Evolutionary conservation across 53 echinoderm and acorn worm species (phyloP).

Genomic region (Apostichopus leukothele): DNA sequence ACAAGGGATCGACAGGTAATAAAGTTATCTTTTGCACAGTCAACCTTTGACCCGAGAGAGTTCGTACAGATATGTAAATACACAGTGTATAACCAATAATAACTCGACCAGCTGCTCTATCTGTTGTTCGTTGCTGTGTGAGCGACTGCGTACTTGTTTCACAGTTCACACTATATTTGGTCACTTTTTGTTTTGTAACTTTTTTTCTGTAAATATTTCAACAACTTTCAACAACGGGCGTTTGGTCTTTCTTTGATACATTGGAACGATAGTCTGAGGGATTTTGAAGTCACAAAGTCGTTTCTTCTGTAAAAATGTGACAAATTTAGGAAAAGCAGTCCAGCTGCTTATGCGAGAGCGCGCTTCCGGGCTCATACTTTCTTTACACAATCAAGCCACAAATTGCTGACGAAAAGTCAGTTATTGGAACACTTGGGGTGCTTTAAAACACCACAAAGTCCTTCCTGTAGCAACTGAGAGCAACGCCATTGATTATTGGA

Average conservation of each 20-base stretch:
- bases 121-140: conserved; percentile 13
- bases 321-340: conserved; percentile 31
- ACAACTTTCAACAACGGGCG: background rate
- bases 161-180: conserved; percentile 14
- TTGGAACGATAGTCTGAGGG: conserved; percentile 1
- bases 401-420: conserved; percentile 26
- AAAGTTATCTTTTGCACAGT: background rate
- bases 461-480: conserved; percentile 1
- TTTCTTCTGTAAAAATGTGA: conserved; percentile 9
- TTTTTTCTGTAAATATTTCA: conserved; percentile 2
- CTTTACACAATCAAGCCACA: conserved; percentile 28
- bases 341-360: conserved; percentile 33
- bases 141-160: background rate
- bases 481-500: conserved; percentile 29
- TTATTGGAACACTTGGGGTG: conserved; percentile 37
- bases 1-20: no score
- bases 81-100: conserved; percentile 16
- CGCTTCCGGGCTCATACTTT: conserved; percentile 24
- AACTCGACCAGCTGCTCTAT: conserved; percentile 3
- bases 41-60: conserved; percentile 4
- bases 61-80: conserved; percentile 6
- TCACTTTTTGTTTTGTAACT: conserved; percentile 5
- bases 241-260: background rate
- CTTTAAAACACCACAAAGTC: conserved; percentile 5
- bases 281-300: conserved; percentile 1